These are phyloP conservation scores for Mesocentrotus franciscanus DNA, from an alignment of 53 echinoderm and acorn worm genomes.

Conservation along the genomic window DNA sequence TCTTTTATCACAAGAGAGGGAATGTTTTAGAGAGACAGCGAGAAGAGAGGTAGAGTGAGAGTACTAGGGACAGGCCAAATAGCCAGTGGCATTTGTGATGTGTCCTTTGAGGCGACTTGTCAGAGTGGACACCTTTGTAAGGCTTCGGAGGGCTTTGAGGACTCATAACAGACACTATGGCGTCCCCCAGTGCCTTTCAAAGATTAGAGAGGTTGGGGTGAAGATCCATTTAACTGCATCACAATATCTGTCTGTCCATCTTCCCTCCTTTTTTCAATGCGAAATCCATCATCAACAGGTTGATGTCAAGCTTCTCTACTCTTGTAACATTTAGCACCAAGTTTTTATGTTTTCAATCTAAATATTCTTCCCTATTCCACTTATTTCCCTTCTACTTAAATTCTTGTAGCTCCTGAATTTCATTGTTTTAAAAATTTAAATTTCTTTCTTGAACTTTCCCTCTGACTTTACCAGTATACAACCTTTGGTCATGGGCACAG, in stretches of 20 bases:
- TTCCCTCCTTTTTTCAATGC: not conserved
- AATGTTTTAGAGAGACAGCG: not conserved
- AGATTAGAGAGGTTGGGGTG: constrained; percentile 66
- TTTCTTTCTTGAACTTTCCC: no score
- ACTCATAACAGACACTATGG: constrained; percentile 63
- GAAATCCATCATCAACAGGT: not conserved
- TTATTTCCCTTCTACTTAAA: no score
- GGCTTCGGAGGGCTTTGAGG: constrained; percentile 53
- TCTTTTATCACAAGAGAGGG: constrained; percentile 53
- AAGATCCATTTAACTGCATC: constrained; percentile 60
- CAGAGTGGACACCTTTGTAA: constrained; percentile 64
- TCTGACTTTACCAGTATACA: no score
- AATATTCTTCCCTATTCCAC: no score
- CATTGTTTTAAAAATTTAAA: no score
- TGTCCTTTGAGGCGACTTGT: constrained; percentile 54
- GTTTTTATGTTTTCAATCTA: not conserved
- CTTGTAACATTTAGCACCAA: not conserved
- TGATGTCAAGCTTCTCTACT: not conserved
- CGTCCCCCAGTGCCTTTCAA: constrained; percentile 58
- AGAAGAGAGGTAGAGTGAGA: not conserved
- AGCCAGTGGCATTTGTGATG: constrained; percentile 71
- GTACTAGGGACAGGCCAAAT: constrained; percentile 65
- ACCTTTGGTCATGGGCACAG: no score
- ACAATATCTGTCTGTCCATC: constrained; percentile 58
- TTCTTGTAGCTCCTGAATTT: no score